phyloP scores from a whole-genome alignment of 2,888 invertebrate species.

The Himalopsyche tibetana region DNA sequence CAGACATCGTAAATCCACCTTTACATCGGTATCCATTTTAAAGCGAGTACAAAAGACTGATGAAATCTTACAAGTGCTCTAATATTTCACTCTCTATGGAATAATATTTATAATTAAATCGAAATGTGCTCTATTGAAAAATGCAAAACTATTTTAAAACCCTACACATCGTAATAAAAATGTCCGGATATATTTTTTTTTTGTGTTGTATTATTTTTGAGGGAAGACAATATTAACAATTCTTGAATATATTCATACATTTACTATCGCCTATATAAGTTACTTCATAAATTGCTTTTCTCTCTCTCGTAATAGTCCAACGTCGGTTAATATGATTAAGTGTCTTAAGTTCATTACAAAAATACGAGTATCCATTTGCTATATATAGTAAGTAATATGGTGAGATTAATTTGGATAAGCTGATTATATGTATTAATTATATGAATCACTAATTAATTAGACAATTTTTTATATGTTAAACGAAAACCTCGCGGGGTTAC shows the following conservation, averaged over 20 bases:
- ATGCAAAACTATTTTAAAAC: too few species aligned
- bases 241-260: conserved; percentile 2
- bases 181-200: background rate
- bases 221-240: conserved; percentile 19
- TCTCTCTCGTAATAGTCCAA: conserved; percentile 11
- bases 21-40: too few species aligned
- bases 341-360: conserved; percentile 38
- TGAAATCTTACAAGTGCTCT: too few species aligned
- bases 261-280: background rate
- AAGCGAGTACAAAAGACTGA: too few species aligned
- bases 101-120: too few species aligned
- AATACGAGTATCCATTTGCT: conserved; percentile 24
- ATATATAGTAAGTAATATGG: background rate
- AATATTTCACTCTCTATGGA: too few species aligned
- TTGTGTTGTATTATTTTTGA: conserved; percentile 14
- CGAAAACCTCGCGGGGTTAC: too few species aligned
- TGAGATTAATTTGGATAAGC: conserved; percentile 1
- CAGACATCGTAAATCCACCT: too few species aligned
- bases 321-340: background rate
- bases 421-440: background rate
- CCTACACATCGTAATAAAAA: too few species aligned
- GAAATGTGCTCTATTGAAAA: too few species aligned
- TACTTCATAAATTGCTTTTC: background rate
- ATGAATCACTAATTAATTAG: too few species aligned
- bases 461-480: too few species aligned